These are phyloP conservation scores for Blastobasis lacticolella DNA, from an alignment of 2,888 invertebrate genomes.

Conservation along the genomic window DNA sequence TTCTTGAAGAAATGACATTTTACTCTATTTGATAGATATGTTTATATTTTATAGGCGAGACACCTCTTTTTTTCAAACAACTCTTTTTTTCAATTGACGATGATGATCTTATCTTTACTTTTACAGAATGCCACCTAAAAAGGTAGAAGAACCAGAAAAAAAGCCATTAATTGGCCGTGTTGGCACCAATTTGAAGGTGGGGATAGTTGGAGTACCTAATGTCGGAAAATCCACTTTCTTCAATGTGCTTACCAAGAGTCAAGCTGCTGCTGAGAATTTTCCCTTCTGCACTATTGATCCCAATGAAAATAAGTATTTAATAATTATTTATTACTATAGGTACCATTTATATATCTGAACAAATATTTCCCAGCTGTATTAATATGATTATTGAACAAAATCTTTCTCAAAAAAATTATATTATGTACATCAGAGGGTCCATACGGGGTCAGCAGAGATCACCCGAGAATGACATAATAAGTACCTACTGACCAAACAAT, in stretches of 20 bases:
- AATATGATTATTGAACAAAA: no score
- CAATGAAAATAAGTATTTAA: slow-evolving; percentile 97
- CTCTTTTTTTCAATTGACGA: background rate
- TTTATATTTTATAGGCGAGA: background rate
- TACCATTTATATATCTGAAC: no score
- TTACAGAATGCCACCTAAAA: slow-evolving; percentile 86
- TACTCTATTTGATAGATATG: background rate
- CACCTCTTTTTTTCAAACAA: background rate
- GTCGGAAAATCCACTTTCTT: slow-evolving; percentile 99
- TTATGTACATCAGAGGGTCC: no score
- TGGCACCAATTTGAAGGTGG: slow-evolving; percentile 96
- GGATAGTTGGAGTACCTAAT: slow-evolving; percentile 97
- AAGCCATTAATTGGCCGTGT: slow-evolving; percentile 95
- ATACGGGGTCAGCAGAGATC: no score
- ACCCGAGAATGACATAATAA: no score
- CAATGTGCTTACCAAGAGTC: slow-evolving; percentile 98
- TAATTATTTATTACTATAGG: slow-evolving; percentile 8
- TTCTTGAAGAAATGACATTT: no score
- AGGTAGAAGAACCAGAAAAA: slow-evolving; percentile 90
- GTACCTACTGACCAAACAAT: no score
- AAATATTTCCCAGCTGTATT: no score
- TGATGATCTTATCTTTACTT: background rate
- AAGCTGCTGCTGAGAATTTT: slow-evolving; percentile 98
- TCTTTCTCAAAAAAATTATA: no score
- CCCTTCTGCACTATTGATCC: slow-evolving; percentile 99